Percentiles rank a stretch among this genome's conserved stretches.
phyloP scores from a whole-genome alignment of 2,888 invertebrate genomes.

The Patella pellucida region DNA sequence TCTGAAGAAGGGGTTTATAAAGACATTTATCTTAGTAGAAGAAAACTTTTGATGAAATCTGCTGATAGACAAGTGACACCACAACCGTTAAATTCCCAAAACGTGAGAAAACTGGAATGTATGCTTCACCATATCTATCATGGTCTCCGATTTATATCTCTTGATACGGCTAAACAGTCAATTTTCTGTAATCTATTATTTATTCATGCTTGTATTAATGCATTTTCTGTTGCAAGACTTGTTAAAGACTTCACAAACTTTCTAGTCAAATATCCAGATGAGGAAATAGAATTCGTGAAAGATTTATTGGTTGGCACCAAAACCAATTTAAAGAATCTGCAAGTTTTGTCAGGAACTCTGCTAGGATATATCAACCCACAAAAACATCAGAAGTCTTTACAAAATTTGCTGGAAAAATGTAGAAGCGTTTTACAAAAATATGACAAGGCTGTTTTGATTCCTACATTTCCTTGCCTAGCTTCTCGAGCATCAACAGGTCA shows the following conservation, averaged over 20 bases:
- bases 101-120: conserved; percentile 55
- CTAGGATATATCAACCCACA: conserved; percentile 42
- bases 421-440: conserved; percentile 34
- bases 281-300: conserved; percentile 80
- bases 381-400: conserved; percentile 35
- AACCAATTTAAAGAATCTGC: conserved; percentile 36
- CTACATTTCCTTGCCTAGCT: conserved; percentile 52
- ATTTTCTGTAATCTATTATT: conserved; percentile 56
- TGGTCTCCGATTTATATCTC: conserved; percentile 35
- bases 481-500: conserved; percentile 33
- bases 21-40: conserved; percentile 50
- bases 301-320: conserved; percentile 42
- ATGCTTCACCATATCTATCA: conserved; percentile 51
- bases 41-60: conserved; percentile 53
- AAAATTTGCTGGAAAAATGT: conserved; percentile 40
- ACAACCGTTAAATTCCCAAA: conserved; percentile 48
- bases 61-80: conserved; percentile 64
- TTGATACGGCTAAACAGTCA: conserved; percentile 40
- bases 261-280: conserved; percentile 84
- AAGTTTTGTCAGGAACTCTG: conserved; percentile 47
- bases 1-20: conserved; percentile 52
- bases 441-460: conserved; percentile 46
- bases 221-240: conserved; percentile 72
- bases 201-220: conserved; percentile 48
- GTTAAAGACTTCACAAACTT: conserved; percentile 84